These are phyloP conservation scores for Eristalis arbustorum DNA, from an alignment of 2,888 invertebrate species.

Conservation along the genomic window DNA sequence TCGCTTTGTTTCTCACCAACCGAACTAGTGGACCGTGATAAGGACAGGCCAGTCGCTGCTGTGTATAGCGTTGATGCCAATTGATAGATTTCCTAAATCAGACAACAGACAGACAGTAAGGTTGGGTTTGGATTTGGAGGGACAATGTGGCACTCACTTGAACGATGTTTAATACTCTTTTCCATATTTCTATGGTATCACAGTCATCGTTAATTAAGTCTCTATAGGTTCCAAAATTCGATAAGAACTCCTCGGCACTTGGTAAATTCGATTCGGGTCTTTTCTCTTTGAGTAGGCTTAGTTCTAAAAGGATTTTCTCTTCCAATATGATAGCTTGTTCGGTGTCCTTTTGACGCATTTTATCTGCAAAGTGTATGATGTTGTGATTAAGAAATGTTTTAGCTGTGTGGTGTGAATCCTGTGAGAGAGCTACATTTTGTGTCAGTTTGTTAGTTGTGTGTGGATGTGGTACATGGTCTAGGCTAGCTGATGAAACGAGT, in stretches of 20 bases:
- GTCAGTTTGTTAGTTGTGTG: neutral
- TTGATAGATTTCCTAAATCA: constrained; percentile 84
- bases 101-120: neutral
- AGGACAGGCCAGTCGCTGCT: constrained; percentile 85
- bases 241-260: constrained; percentile 79
- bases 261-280: constrained; percentile 80
- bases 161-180: constrained; percentile 84
- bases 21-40: constrained; percentile 95
- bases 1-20: constrained; percentile 95
- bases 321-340: constrained; percentile 92
- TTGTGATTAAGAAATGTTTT: neutral
- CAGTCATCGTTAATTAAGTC: constrained; percentile 88
- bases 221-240: constrained; percentile 82
- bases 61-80: constrained; percentile 88
- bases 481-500: too few species aligned
- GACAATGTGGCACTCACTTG: constrained; percentile 71
- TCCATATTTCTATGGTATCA: constrained; percentile 90
- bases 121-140: neutral
- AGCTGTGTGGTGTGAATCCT: neutral
- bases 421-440: neutral
- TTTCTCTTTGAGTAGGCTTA: constrained; percentile 86
- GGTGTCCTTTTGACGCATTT: constrained; percentile 92
- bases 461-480: neutral
- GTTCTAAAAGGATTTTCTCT: constrained; percentile 92
- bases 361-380: constrained; percentile 82